These are phyloP conservation scores for Hemicrepidius hirtus DNA, from an alignment of 2,888 invertebrate genomes.

Conservation along the genomic window DNA sequence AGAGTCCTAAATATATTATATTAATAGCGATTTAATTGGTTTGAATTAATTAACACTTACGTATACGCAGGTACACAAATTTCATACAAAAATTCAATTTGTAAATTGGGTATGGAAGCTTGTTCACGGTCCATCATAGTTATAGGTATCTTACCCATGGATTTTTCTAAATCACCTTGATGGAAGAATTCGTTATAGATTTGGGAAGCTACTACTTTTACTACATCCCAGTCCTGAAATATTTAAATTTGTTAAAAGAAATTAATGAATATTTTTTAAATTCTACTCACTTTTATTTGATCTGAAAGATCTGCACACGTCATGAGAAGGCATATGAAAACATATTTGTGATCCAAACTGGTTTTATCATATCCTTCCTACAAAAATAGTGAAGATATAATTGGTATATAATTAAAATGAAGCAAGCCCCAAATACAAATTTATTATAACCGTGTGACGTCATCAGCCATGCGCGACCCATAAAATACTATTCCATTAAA, in stretches of 20 bases:
- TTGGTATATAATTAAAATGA: too few species aligned
- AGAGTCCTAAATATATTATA: slow-evolving; percentile 71
- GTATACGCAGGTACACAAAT: slow-evolving; percentile 74
- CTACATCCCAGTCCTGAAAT: slow-evolving; percentile 73
- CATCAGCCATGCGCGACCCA: too few species aligned
- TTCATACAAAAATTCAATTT: slow-evolving; percentile 81
- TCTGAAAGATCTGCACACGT: slow-evolving; percentile 91
- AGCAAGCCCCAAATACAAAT: too few species aligned
- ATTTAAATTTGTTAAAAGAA: background rate
- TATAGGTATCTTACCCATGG: slow-evolving; percentile 82
- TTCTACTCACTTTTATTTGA: slow-evolving; percentile 82
- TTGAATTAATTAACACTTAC: slow-evolving; percentile 64
- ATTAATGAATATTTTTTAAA: too few species aligned
- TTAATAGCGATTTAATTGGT: background rate
- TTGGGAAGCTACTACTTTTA: slow-evolving; percentile 71
- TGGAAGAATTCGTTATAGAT: slow-evolving; percentile 88
- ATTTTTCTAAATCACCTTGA: slow-evolving; percentile 90
- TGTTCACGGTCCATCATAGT: slow-evolving; percentile 89
- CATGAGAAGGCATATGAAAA: slow-evolving; percentile 85
- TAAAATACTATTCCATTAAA: too few species aligned
- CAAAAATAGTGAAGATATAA: too few species aligned
- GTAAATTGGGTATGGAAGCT: slow-evolving; percentile 87
- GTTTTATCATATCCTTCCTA: slow-evolving; percentile 63
- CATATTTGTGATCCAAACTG: slow-evolving; percentile 74
- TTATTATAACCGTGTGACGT: too few species aligned